These are phyloP conservation scores for Polyodon spathula DNA, from an alignment of 2,113 vertebrate genomes.

Conservation along the genomic window DNA sequence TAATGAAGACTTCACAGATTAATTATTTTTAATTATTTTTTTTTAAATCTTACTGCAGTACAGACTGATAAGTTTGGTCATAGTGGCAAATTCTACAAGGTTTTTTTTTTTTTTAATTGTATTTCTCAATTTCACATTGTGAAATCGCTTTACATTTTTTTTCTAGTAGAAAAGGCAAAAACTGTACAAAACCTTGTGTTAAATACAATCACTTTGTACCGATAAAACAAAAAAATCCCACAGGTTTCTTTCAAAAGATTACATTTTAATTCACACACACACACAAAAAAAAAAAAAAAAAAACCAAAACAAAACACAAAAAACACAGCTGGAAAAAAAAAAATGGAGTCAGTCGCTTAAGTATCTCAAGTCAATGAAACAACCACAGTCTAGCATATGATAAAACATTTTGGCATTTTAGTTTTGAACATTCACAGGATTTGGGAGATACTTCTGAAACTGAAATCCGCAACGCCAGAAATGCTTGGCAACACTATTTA, in stretches of 20 bases:
- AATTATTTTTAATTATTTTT: conserved; percentile 54
- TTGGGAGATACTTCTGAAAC: not conserved
- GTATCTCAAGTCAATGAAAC: conserved; percentile 73
- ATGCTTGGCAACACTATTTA: no score
- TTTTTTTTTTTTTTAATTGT: conserved; percentile 44
- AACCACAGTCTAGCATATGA: conserved; percentile 58
- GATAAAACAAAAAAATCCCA: conserved; percentile 83
- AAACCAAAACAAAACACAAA: no score
- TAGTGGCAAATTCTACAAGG: conserved; percentile 65
- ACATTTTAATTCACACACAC: conserved; percentile 78
- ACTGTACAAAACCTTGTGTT: conserved; percentile 91
- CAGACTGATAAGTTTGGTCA: conserved; percentile 82
- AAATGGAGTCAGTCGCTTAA: conserved; percentile 76
- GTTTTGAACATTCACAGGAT: conserved; percentile 8
- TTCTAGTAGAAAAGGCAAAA: conserved; percentile 89
- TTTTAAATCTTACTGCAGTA: conserved; percentile 61
- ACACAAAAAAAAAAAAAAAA: no score
- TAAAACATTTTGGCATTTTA: conserved; percentile 7
- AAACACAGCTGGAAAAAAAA: conserved; percentile 78
- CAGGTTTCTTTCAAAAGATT: conserved; percentile 78
- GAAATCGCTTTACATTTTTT: conserved; percentile 79
- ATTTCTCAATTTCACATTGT: conserved; percentile 64
- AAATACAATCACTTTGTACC: conserved; percentile 86
- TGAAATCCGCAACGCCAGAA: not conserved
- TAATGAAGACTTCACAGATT: conserved; percentile 62